phyloP scores from a whole-genome alignment of 2,888 invertebrate genomes.

The Rhaphigaster nebulosa region DNA sequence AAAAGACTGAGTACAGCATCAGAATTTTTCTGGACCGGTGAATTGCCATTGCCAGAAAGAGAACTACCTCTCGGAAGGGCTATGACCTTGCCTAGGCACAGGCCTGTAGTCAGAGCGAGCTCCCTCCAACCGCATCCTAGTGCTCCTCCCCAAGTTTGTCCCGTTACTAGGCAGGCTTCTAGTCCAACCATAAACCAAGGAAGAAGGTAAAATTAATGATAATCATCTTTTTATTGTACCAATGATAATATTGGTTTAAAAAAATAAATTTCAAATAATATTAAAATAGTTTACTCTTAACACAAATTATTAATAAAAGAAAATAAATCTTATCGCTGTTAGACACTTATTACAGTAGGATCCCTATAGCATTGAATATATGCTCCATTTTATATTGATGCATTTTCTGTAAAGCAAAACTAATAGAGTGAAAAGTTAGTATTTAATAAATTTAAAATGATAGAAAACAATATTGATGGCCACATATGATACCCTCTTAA shows the following conservation, averaged over 20 bases:
- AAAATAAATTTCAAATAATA: background rate
- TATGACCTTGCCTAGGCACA: conserved; percentile 62
- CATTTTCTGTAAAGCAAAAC: too few relatives aligned
- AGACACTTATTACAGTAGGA: too few relatives aligned
- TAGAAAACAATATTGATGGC: too few relatives aligned
- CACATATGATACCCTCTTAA: too few relatives aligned
- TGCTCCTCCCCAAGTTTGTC: conserved; percentile 67
- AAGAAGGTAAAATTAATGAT: conserved; percentile 55
- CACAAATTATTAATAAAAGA: background rate
- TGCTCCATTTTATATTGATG: too few relatives aligned
- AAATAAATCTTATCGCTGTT: background rate
- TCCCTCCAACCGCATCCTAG: conserved; percentile 68
- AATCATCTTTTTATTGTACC: background rate
- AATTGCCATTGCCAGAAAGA: conserved; percentile 72
- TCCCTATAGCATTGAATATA: too few relatives aligned
- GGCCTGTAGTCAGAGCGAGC: conserved; percentile 67
- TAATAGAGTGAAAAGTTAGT: too few relatives aligned
- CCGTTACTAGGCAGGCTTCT: conserved; percentile 71
- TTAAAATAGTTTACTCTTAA: background rate
- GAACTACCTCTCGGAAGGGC: conserved; percentile 55
- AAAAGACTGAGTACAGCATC: conserved; percentile 71
- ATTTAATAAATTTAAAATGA: too few relatives aligned
- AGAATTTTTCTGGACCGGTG: conserved; percentile 74
- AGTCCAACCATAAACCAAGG: conserved; percentile 69
- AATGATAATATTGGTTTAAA: background rate